Conservation (phyloP, 2,888 invertebrate genomes). For the Bimastos eiseni region DNA sequence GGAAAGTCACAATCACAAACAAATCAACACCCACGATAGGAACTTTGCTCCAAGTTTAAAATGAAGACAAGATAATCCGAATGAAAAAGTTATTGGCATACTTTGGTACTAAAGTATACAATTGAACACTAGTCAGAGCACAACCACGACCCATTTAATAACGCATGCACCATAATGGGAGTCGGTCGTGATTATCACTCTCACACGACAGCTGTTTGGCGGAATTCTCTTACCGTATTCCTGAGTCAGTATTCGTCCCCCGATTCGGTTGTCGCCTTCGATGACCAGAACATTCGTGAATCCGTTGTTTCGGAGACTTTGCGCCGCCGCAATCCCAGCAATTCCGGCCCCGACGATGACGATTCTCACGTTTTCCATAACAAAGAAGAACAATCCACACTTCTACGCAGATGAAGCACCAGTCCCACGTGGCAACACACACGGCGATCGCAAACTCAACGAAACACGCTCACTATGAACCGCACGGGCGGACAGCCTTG, state of each 20-base stretch:
- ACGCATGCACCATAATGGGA: neutral
- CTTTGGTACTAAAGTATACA: too few relatives aligned
- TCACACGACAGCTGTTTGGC: conserved; percentile 3
- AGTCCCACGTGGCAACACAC: neutral
- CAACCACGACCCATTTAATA: too few relatives aligned
- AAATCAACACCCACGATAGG: too few relatives aligned
- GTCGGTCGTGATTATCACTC: neutral
- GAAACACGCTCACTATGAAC: neutral
- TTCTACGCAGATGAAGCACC: neutral
- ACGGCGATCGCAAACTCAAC: neutral
- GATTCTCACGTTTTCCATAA: conserved; percentile 32
- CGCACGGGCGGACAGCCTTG: neutral
- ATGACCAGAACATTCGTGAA: conserved; percentile 34
- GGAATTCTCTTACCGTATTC: conserved; percentile 30
- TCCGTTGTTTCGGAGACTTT: conserved; percentile 31
- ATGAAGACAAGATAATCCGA: too few relatives aligned
- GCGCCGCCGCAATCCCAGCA: conserved; percentile 40
- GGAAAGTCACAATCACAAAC: too few relatives aligned
- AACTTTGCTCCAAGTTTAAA: too few relatives aligned
- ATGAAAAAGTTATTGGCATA: too few relatives aligned
- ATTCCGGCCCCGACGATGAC: conserved; percentile 40
- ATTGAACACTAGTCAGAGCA: too few relatives aligned
- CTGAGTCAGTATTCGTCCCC: conserved; percentile 39
- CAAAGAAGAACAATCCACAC: neutral
- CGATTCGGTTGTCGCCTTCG: conserved; percentile 38